Evolutionary conservation across 2,888 invertebrate species (phyloP), one percentile per base, ranked within the genome.

Genomic region (Agriopis marginaria): DNA sequence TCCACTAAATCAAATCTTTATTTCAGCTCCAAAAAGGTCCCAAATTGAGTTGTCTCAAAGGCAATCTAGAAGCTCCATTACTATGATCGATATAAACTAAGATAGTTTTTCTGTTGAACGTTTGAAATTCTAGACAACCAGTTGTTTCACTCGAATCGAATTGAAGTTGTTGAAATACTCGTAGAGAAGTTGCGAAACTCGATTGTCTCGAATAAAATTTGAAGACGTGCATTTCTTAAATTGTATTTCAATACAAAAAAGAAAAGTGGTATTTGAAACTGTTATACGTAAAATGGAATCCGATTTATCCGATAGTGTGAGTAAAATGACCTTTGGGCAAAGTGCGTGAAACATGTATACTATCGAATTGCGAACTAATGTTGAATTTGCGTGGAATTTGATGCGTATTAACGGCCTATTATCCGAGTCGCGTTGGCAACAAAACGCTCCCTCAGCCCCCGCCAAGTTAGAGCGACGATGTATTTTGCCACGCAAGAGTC

Each of bases 1-100:
- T 60, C 7, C 6, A 49, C 50, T 60, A 81, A 82, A 81, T 82
- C 76, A 78, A 81, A 80, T 78, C 75, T 78, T 80, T 79, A 77
- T 76, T 79, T 77, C 73, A 75, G 68, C 73, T 78, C 75, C 76
- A 74, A 79, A 79, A 79, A 78, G 77, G 65, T 76, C 63, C 56
- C 71, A 75, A 77, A 82, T 80, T 71, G 72, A 79, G 78, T 82
- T 77, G 74, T 77, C 75, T 71, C 55, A 54, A 55, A 69, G 66
- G 64, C 70, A 74, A 72, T 73, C 54, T 47, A 53, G 47, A 56
- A 58, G 45, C 58, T 64, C 60, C 23, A 61, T 67, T 67, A 64
- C 71, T 67, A 67, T 62, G 56, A 71, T 67, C 60, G 61, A 67
- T 67, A 64, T 49, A 63, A 67, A 64, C n/a, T 64, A 51, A 47